Percentiles rank a stretch among this genome's conserved stretches.
phyloP scores from a whole-genome alignment of 2,888 invertebrate species.

The Zygogramma bicolorata region DNA sequence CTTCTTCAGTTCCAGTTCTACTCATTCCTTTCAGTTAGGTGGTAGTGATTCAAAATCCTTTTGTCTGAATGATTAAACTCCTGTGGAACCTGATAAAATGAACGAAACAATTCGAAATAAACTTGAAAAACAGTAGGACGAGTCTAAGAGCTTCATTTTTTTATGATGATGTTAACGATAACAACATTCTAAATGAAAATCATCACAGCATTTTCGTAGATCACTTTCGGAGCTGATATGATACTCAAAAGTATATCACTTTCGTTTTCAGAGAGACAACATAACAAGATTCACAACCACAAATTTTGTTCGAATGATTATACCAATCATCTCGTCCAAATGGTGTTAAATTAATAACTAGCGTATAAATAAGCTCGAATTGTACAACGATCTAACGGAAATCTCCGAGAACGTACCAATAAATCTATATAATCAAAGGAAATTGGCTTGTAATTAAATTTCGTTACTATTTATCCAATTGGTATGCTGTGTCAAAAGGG shows the following conservation, averaged over 20 bases:
- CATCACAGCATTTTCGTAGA: too few relatives aligned
- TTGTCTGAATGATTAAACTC: too few relatives aligned
- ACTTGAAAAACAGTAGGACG: too few relatives aligned
- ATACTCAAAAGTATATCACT: slow-evolving; percentile 19
- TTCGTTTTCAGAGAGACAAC: slow-evolving; percentile 11
- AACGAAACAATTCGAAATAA: too few relatives aligned
- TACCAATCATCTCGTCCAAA: slow-evolving; percentile 36
- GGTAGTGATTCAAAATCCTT: too few relatives aligned
- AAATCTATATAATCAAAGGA: slow-evolving; percentile 41
- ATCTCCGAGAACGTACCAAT: slow-evolving; percentile 29
- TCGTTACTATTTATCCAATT: slow-evolving; percentile 31
- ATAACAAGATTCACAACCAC: slow-evolving; percentile 25
- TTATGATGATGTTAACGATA: too few relatives aligned
- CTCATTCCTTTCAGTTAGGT: too few relatives aligned
- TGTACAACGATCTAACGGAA: slow-evolving; percentile 33
- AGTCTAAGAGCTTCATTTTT: too few relatives aligned
- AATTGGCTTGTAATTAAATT: slow-evolving; percentile 40
- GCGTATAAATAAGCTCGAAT: slow-evolving; percentile 35
- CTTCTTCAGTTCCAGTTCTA: too few relatives aligned
- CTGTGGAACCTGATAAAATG: too few relatives aligned
- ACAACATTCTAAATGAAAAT: too few relatives aligned
- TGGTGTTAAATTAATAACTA: slow-evolving; percentile 40
- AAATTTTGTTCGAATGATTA: slow-evolving; percentile 32
- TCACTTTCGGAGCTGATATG: not conserved
- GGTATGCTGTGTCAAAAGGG: slow-evolving; percentile 31